Conservation (phyloP, 1,140 invertebrate genomes). For the Pachyrhynchus sulphureomaculatus region DNA sequence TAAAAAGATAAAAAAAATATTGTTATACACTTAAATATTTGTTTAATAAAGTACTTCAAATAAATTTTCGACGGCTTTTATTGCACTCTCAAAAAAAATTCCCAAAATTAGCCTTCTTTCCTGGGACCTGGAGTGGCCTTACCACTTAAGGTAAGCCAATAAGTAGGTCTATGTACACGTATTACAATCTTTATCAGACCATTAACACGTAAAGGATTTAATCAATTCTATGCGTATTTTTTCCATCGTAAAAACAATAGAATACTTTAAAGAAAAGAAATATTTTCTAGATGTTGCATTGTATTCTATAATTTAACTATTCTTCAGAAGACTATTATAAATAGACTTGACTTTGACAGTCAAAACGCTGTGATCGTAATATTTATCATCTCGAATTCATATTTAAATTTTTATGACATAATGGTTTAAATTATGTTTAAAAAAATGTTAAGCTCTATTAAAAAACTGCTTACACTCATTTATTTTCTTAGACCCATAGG, state of each 20-base stretch:
- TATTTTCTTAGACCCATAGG: slow-evolving; percentile 6
- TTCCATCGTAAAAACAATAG: slow-evolving; percentile 3
- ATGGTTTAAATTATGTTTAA: neutral
- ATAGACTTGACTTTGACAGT: slow-evolving; percentile 3
- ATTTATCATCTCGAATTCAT: neutral
- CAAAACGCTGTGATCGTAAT: neutral
- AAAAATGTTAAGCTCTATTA: neutral
- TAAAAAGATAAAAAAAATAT: too few species aligned
- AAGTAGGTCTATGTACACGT: too few species aligned
- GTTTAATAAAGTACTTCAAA: too few species aligned
- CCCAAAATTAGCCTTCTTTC: too few species aligned
- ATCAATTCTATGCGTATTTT: slow-evolving; percentile 10
- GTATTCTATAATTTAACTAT: slow-evolving; percentile 19
- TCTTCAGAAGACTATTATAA: slow-evolving; percentile 7
- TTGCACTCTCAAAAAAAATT: too few species aligned
- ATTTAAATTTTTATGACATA: slow-evolving; percentile 7
- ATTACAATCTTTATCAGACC: neutral
- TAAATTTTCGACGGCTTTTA: too few species aligned
- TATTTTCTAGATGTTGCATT: slow-evolving; percentile 9
- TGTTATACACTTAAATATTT: too few species aligned
- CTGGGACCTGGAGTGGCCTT: too few species aligned
- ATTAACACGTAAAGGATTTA: neutral
- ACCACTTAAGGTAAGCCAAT: too few species aligned
- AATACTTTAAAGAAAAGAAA: neutral
- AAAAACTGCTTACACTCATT: slow-evolving; percentile 5